These are phyloP conservation scores for Leucoma salicis DNA, from an alignment of 2,888 invertebrate species.

Conservation along the genomic window DNA sequence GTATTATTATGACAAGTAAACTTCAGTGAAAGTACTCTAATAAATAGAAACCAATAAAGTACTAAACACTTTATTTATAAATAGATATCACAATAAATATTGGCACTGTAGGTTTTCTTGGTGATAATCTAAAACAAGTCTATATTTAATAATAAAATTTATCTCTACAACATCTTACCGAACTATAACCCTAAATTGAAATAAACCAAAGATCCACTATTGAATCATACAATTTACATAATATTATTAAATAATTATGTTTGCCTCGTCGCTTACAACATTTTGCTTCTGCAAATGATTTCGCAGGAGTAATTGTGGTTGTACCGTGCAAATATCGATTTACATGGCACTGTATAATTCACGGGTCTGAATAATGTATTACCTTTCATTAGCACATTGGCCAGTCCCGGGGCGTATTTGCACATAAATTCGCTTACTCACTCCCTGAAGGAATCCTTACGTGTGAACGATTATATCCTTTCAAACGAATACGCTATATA, in stretches of 20 bases:
- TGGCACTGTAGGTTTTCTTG: too few relatives aligned
- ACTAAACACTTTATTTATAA: too few relatives aligned
- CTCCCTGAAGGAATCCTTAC: conserved; percentile 68
- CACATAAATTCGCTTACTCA: conserved; percentile 79
- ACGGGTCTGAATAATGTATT: conserved; percentile 80
- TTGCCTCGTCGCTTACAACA: conserved; percentile 38
- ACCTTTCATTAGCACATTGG: conserved; percentile 81
- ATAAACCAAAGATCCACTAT: conserved; percentile 12
- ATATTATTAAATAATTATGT: conserved; percentile 34
- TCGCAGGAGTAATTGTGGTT: conserved; percentile 66
- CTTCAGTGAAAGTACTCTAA: too few relatives aligned
- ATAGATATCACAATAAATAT: too few relatives aligned
- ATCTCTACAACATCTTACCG: conserved; percentile 15
- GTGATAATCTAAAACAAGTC: too few relatives aligned
- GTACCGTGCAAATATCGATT: conserved; percentile 80
- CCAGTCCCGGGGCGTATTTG: conserved; percentile 77
- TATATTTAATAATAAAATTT: too few relatives aligned
- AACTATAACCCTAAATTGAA: conserved; percentile 11
- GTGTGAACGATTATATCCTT: conserved; percentile 73
- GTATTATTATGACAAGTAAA: too few relatives aligned
- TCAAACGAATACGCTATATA: conserved; percentile 47
- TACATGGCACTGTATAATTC: conserved; percentile 81
- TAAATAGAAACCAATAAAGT: too few relatives aligned
- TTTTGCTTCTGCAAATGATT: conserved; percentile 57
- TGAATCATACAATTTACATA: conserved; percentile 36